These are phyloP conservation scores for Eubasilissa splendida DNA, from an alignment of 2,888 invertebrate species.

Conservation along the genomic window DNA sequence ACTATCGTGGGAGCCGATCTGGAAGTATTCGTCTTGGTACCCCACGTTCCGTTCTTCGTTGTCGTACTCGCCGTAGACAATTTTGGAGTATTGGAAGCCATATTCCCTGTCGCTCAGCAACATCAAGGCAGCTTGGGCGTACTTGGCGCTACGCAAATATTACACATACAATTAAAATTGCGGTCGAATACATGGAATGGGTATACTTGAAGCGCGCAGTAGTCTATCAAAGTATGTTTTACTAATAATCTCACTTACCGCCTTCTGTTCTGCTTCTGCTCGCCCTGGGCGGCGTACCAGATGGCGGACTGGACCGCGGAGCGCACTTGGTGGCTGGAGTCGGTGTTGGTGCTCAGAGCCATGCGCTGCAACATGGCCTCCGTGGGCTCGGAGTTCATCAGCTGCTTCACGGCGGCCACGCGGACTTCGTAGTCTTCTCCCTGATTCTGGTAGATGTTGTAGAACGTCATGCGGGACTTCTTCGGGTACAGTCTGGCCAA, in stretches of 20 bases:
- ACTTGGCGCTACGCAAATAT: slow-evolving; percentile 63
- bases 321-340: slow-evolving; percentile 77
- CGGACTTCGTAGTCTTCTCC: slow-evolving; percentile 79
- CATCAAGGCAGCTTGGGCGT: slow-evolving; percentile 69
- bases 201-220: too few species aligned
- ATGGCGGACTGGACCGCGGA: slow-evolving; percentile 79
- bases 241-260: slow-evolving; percentile 67
- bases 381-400: slow-evolving; percentile 76
- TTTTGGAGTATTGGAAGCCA: slow-evolving; percentile 71
- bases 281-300: slow-evolving; percentile 70
- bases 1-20: slow-evolving; percentile 74
- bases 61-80: slow-evolving; percentile 65
- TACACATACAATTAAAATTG: too few species aligned
- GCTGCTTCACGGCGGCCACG: slow-evolving; percentile 74
- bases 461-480: slow-evolving; percentile 73
- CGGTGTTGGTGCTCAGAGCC: slow-evolving; percentile 79
- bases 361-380: slow-evolving; percentile 78
- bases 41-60: slow-evolving; percentile 65
- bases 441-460: slow-evolving; percentile 78
- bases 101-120: slow-evolving; percentile 68
- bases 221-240: too few species aligned
- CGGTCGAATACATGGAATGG: too few species aligned
- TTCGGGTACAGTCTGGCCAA: slow-evolving; percentile 71
- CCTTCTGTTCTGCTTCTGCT: slow-evolving; percentile 65
- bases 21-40: slow-evolving; percentile 65